These are phyloP conservation scores for Caranx ignobilis DNA, from an alignment of 2,113 vertebrate genomes.

Conservation along the genomic window DNA sequence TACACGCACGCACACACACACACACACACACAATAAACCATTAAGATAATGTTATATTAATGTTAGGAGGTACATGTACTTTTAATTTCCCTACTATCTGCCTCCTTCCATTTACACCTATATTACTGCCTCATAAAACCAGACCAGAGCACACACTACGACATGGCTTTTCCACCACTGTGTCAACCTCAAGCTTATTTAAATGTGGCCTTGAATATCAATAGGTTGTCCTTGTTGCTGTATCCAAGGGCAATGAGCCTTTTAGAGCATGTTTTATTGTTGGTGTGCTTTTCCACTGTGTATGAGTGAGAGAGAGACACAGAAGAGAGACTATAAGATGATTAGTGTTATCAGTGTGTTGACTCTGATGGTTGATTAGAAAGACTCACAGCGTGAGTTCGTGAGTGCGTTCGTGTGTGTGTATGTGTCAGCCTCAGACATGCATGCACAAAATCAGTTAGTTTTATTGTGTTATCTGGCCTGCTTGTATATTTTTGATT, in stretches of 20 bases:
- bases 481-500: constrained; percentile 2
- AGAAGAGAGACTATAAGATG: not conserved
- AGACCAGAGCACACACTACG: constrained; percentile 40
- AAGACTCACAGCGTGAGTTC: not conserved
- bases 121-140: constrained; percentile 65
- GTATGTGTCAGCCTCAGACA: not conserved
- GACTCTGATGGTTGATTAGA: constrained; percentile 26
- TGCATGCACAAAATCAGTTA: not conserved
- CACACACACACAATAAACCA: constrained; percentile 14
- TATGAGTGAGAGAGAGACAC: not conserved
- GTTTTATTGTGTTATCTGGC: not conserved
- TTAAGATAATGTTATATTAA: constrained; percentile 40
- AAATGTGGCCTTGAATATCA: constrained; percentile 51
- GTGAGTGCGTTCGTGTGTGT: constrained; percentile 13
- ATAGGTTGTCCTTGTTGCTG: constrained; percentile 39
- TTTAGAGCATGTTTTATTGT: constrained; percentile 54
- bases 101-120: constrained; percentile 37
- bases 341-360: constrained; percentile 40
- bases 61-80: not conserved
- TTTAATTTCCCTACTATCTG: constrained; percentile 49
- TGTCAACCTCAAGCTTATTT: constrained; percentile 58
- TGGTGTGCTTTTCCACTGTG: constrained; percentile 48
- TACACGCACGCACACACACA: constrained; percentile 18
- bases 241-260: constrained; percentile 37
- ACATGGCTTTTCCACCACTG: constrained; percentile 31